Evolutionary conservation across 2,113 vertebrate species (phyloP).

Genomic region (Numenius arquata): DNA sequence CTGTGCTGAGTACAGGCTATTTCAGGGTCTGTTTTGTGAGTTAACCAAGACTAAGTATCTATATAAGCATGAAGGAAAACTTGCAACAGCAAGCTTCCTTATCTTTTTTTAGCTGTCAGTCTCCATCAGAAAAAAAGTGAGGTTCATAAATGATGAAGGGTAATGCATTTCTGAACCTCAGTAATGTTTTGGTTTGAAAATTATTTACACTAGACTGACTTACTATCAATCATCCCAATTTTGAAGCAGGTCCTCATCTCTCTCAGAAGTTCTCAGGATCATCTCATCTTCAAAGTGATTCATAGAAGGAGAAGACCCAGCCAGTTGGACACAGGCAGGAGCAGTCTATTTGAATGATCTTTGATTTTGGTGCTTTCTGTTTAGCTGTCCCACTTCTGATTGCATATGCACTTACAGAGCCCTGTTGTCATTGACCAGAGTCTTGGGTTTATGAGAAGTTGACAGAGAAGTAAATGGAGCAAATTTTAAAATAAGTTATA

Average conservation of each 20-base stretch:
- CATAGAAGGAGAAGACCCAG: neutral
- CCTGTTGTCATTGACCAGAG: neutral
- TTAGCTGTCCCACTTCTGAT: neutral
- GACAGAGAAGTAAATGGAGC: neutral
- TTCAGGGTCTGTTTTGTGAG: slow-evolving; percentile 30
- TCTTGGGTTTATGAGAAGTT: neutral
- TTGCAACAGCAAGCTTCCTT: neutral
- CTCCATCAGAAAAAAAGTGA: neutral
- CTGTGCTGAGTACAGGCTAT: neutral
- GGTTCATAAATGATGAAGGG: neutral
- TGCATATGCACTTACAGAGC: neutral
- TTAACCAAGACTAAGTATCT: neutral
- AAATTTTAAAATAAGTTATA: neutral
- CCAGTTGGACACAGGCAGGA: neutral
- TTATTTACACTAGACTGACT: neutral
- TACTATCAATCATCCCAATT: neutral
- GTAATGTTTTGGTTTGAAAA: neutral
- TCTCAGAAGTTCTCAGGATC: neutral
- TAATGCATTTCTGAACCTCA: neutral
- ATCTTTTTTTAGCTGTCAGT: neutral
- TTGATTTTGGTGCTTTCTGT: neutral
- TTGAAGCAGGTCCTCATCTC: neutral
- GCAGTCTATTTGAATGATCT: neutral
- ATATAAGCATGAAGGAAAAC: neutral
- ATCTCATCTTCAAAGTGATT: neutral